Evolutionary conservation across 2,113 vertebrate species (phyloP).

Genomic region (Nematolebias whitei): DNA sequence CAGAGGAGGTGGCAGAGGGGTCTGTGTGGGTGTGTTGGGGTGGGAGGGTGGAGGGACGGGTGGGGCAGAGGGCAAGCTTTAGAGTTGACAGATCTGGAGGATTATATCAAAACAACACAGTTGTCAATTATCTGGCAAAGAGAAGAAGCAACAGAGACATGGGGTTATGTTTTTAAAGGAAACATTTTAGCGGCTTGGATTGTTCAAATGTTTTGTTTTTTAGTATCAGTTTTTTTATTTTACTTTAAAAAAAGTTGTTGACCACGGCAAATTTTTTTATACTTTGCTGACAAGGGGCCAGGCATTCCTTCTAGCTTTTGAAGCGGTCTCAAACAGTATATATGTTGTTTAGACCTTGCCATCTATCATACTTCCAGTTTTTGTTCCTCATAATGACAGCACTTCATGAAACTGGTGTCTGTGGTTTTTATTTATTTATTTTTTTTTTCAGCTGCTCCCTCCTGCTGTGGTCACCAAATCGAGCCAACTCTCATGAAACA

Average conservation of each 20-base stretch:
- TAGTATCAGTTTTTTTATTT: neutral
- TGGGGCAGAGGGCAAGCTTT: conserved; percentile 69
- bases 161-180: conserved; percentile 35
- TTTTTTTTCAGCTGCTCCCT: too few relatives aligned
- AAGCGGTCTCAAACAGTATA: too few relatives aligned
- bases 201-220: conserved; percentile 1
- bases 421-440: too few relatives aligned
- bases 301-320: too few relatives aligned
- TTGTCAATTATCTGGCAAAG: conserved; percentile 52
- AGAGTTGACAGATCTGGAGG: conserved; percentile 74
- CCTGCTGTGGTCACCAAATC: too few relatives aligned
- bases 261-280: too few relatives aligned
- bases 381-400: too few relatives aligned
- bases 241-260: neutral
- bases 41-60: conserved; percentile 23
- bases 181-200: conserved; percentile 40
- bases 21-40: conserved; percentile 69
- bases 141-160: conserved; percentile 45
- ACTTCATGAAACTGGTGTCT: too few relatives aligned
- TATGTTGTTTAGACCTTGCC: too few relatives aligned
- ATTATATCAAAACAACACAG: conserved; percentile 76
- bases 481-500: too few relatives aligned
- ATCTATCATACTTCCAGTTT: too few relatives aligned
- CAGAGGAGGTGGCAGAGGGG: conserved; percentile 68
- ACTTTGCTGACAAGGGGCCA: too few relatives aligned